These are phyloP conservation scores for Hippocampus comes DNA, from an alignment of 2,113 vertebrate species.

Conservation along the genomic window DNA sequence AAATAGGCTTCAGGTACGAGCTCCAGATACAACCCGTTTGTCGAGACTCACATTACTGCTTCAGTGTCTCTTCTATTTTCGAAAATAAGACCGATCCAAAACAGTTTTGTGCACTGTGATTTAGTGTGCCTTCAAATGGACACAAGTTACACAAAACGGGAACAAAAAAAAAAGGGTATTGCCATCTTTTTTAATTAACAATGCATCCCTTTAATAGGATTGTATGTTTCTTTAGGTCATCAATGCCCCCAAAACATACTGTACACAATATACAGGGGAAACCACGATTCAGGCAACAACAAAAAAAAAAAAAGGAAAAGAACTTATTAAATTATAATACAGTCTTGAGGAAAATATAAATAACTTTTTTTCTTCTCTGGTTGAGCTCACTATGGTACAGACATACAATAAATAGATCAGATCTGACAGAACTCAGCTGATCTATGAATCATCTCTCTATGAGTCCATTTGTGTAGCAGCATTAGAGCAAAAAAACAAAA, in stretches of 20 bases:
- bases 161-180: conserved; percentile 35
- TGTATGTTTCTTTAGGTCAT: conserved; percentile 87
- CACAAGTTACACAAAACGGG: neutral
- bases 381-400: conserved; percentile 91
- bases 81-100: neutral
- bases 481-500: conserved; percentile 55
- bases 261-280: conserved; percentile 90
- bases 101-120: neutral
- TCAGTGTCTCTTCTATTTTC: neutral
- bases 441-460: conserved; percentile 69
- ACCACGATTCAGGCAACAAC: conserved; percentile 80
- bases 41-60: neutral
- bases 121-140: neutral
- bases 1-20: too few species aligned
- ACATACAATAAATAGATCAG: conserved; percentile 95
- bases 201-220: conserved; percentile 94
- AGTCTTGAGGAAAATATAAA: conserved; percentile 96
- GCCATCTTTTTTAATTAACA: conserved; percentile 86
- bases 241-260: conserved; percentile 90
- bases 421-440: conserved; percentile 84
- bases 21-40: neutral
- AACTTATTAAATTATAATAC: conserved; percentile 87
- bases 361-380: conserved; percentile 80
- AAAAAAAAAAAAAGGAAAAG: conserved; percentile 69
- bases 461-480: conserved; percentile 73